These are phyloP conservation scores for Ectropis grisescens DNA, from an alignment of 1,140 invertebrate species.

Conservation along the genomic window DNA sequence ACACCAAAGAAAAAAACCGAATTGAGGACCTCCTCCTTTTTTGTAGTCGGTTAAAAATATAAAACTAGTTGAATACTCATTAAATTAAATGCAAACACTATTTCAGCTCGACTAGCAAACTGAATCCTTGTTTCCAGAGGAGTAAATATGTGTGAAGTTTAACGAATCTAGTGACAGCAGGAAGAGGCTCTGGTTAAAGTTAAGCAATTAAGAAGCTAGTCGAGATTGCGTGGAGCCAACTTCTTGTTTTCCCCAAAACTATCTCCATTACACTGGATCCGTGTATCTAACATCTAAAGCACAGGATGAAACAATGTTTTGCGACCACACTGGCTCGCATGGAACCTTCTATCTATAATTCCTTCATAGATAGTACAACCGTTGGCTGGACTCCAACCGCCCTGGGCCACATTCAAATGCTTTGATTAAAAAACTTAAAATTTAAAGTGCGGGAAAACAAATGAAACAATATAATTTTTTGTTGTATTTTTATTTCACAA, in stretches of 20 bases:
- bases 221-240: slow-evolving; percentile 53
- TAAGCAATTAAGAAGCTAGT: slow-evolving; percentile 61
- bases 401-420: too few species aligned
- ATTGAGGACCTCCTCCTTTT: too few species aligned
- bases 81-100: too few species aligned
- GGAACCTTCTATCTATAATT: too few species aligned
- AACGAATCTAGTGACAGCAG: slow-evolving; percentile 43
- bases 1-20: too few species aligned
- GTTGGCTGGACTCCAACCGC: slow-evolving; percentile 43
- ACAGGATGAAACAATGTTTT: slow-evolving; percentile 23
- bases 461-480: slow-evolving; percentile 12
- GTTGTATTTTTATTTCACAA: slow-evolving; percentile 47
- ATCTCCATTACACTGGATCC: slow-evolving; percentile 53
- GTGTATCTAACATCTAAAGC: slow-evolving; percentile 28
- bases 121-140: too few species aligned
- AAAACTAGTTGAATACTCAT: too few species aligned
- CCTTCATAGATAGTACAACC: too few species aligned
- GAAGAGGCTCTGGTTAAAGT: slow-evolving; percentile 48
- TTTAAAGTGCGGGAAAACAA: slow-evolving; percentile 13
- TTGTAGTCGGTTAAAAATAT: too few species aligned
- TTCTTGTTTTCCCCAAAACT: slow-evolving; percentile 60
- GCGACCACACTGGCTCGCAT: too few species aligned
- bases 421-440: too few species aligned
- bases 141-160: slow-evolving; percentile 43
- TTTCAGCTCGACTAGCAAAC: too few species aligned